A percentile compares a stretch with the other conserved stretches of the same genome.
Evolutionary conservation across 2,888 invertebrate species (phyloP).

Genomic region (Lithophane leautieri): DNA sequence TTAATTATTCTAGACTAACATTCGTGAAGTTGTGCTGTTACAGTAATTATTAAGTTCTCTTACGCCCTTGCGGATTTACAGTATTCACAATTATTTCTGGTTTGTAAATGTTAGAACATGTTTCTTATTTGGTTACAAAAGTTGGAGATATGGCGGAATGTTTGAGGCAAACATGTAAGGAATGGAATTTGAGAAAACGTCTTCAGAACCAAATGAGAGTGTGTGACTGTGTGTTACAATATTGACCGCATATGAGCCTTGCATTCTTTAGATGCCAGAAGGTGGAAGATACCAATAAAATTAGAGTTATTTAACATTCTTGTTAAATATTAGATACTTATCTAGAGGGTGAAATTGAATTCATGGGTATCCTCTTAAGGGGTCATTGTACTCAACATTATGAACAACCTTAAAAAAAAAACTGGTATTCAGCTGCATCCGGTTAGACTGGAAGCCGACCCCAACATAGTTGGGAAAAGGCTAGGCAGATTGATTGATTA

Average conservation of each 20-base stretch:
- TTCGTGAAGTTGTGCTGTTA: constrained; percentile 74
- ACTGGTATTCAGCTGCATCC: too few relatives aligned
- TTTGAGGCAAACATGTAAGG: neutral
- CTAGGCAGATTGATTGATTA: too few relatives aligned
- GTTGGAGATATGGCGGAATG: constrained; percentile 7
- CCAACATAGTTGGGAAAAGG: too few relatives aligned
- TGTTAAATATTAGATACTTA: too few relatives aligned
- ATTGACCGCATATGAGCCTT: too few relatives aligned
- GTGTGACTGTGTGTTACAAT: too few relatives aligned
- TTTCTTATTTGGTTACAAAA: constrained; percentile 11
- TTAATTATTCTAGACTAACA: constrained; percentile 81
- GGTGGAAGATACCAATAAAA: neutral
- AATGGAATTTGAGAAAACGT: neutral
- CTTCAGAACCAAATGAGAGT: neutral
- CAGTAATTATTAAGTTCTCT: constrained; percentile 77
- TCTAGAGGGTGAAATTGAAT: too few relatives aligned
- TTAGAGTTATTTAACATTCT: too few relatives aligned
- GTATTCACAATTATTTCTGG: constrained; percentile 57
- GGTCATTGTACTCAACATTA: too few relatives aligned
- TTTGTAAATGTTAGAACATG: constrained; percentile 30
- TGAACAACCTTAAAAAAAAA: too few relatives aligned
- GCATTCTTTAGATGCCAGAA: neutral
- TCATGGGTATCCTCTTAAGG: too few relatives aligned
- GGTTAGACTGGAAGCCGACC: too few relatives aligned
- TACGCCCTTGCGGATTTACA: constrained; percentile 48